Conservation (phyloP, 2,888 invertebrate species). For the Halocaridina rubra region DNA sequence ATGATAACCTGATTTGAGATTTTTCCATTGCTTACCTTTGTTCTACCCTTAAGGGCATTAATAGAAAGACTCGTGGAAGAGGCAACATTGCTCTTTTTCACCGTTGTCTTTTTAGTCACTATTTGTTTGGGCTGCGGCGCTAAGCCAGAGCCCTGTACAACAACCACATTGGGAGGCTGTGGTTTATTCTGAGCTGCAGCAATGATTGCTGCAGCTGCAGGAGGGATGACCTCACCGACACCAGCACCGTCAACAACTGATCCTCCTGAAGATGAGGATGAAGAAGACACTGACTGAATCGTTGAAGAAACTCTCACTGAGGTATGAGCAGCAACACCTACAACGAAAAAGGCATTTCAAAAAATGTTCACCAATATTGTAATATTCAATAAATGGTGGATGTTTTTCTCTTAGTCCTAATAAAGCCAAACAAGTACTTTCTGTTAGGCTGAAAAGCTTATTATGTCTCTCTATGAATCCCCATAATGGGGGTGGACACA, state of each 20-base stretch:
- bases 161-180: not conserved
- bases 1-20: no score
- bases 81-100: not conserved
- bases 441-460: no score
- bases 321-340: not conserved
- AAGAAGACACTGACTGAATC: not conserved
- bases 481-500: no score
- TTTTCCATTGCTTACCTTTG: not conserved
- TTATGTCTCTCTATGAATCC: no score
- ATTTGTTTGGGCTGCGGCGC: conserved; percentile 5
- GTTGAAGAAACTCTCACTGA: not conserved
- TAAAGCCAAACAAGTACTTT: no score
- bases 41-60: conserved; percentile 6
- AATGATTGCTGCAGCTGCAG: not conserved
- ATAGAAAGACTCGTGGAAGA: conserved; percentile 1
- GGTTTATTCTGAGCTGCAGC: not conserved
- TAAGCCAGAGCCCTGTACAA: conserved; percentile 21
- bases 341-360: not conserved
- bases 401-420: no score
- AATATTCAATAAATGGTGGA: no score
- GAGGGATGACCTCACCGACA: not conserved
- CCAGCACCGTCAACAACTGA: not conserved
- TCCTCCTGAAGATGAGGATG: not conserved
- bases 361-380: no score
- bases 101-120: conserved; percentile 28